Conservation (phyloP, 2,797 vertebrate species). For the Iguana delicatissima region DNA sequence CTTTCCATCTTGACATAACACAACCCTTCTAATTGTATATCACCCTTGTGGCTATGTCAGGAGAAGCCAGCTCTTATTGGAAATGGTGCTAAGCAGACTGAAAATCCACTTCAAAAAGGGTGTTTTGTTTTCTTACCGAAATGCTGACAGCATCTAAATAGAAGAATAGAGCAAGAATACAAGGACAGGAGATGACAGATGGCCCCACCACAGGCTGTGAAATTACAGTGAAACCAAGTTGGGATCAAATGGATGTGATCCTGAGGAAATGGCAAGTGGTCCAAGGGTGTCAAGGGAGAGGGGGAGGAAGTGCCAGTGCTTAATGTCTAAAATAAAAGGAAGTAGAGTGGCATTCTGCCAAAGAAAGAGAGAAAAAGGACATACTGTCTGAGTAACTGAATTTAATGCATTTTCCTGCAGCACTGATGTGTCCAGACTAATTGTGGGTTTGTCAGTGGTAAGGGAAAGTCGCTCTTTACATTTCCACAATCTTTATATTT, state of each 20-base stretch:
- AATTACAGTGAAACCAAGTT: not conserved
- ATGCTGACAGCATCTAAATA: not conserved
- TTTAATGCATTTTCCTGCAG: not conserved
- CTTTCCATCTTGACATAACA: conserved; percentile 3
- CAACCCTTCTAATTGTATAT: conserved; percentile 1
- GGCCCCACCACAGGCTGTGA: not conserved
- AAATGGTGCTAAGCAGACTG: not conserved
- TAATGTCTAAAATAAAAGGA: not conserved
- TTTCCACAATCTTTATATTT: not conserved
- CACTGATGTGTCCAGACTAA: not conserved
- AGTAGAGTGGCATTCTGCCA: not conserved
- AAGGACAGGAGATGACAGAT: not conserved
- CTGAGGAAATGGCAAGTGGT: not conserved
- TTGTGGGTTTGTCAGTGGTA: not conserved
- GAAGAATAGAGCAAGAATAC: not conserved
- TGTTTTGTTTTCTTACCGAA: conserved; percentile 11
- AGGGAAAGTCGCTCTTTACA: not conserved
- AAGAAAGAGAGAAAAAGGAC: not conserved
- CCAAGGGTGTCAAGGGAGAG: too few relatives aligned
- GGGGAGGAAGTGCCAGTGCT: not conserved
- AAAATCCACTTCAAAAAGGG: not conserved
- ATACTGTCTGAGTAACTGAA: not conserved
- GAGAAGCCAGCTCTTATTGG: not conserved
- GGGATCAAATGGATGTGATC: not conserved
- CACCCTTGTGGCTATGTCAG: not conserved